These are phyloP conservation scores for Phylloscopus collybita DNA, from an alignment of 2,797 vertebrate genomes.

Conservation along the genomic window DNA sequence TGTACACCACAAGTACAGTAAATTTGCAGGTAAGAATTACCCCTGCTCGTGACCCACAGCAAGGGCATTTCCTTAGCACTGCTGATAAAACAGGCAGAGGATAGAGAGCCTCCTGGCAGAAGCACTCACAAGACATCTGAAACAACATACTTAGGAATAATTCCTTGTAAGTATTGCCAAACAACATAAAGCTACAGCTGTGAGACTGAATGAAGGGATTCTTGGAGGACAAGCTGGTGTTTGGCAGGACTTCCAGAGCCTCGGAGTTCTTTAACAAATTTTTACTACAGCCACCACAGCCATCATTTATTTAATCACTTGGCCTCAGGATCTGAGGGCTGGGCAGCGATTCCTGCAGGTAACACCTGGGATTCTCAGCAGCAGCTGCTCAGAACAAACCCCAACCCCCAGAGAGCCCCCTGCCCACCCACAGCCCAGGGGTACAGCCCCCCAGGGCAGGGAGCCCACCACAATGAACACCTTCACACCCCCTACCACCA, in stretches of 20 bases:
- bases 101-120: background rate
- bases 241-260: background rate
- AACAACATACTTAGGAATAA: background rate
- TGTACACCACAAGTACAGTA: background rate
- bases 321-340: background rate
- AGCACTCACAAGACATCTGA: background rate
- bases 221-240: background rate
- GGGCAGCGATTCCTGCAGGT: background rate
- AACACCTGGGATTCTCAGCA: background rate
- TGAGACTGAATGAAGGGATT: background rate
- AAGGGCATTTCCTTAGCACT: background rate
- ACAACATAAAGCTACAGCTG: background rate
- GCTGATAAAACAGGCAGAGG: background rate
- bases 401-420: background rate
- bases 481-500: background rate
- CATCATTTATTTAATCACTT: background rate
- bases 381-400: background rate
- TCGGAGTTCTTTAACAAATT: background rate
- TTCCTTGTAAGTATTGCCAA: background rate
- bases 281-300: background rate
- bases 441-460: background rate
- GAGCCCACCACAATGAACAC: background rate
- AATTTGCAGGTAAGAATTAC: background rate
- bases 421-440: background rate
- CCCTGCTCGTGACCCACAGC: background rate